Evolutionary conservation across 2,888 invertebrate species (phyloP), one percentile per base, ranked within the genome.

Genomic region (Vesta saturnalis): DNA sequence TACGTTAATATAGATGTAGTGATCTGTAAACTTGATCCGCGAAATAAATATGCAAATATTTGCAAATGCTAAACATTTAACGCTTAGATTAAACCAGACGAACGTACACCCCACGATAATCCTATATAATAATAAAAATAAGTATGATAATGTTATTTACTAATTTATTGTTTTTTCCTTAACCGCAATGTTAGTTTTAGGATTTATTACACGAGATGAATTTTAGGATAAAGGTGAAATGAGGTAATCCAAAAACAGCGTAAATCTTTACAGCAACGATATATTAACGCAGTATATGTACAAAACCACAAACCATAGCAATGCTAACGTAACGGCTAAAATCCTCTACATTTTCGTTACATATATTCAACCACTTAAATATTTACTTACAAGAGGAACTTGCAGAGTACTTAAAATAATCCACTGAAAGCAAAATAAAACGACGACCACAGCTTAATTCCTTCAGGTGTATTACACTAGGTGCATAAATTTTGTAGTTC

Each of bases 311-410:
- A 70, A 72, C 57, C 68, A 64, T 70, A 64, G 66, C 70, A 69
- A 60, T 66, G 62, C 67, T 70, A 70, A 69, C 67, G 65, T 70
- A 68, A 47, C 60, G 49, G 62, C 66, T 70, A 58, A 72, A 72
- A 72, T 72, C 71, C 72, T 69, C 62, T 64, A 70, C 67, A 65
- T 66, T 70, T 67, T 69, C 69, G 70, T 67, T 70, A 65, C 71
- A 72, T 68, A 70, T 65, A 73, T 39, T n/a, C 39, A n/a, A 77
- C 72, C 78, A 79, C 74, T 80, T 78, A 80, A 81, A 80, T 80
- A 81, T 82, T 82, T 81, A 81, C 80, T 79, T 79, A 78, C 74
- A 74, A n/a, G n/a, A n/a, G 73, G 74, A 78, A 79, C 78, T 79
- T 78, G 77, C 76, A 73, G 21, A 74, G 76, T 78, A 79, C 80